phyloP scores from a whole-genome alignment of 2,113 vertebrate genomes.

The Chitala chitala region DNA sequence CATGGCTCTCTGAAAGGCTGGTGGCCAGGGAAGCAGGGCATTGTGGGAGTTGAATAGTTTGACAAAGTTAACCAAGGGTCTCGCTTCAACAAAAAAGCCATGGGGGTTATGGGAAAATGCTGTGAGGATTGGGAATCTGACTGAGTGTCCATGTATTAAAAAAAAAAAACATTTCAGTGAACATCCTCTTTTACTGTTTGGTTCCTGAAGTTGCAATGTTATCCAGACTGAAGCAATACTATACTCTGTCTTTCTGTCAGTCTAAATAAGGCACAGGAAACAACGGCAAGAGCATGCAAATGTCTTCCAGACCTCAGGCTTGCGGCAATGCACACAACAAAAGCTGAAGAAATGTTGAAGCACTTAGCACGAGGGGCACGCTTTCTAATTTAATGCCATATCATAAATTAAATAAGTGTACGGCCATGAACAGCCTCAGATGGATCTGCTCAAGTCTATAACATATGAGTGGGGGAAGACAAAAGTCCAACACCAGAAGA shows the following conservation, averaged over 20 bases:
- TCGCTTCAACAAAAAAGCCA: neutral
- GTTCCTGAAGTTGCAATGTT: neutral
- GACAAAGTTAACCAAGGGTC: neutral
- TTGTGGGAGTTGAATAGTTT: slow-evolving; percentile 45
- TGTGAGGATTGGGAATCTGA: neutral
- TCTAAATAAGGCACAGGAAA: neutral
- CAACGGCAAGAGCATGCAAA: neutral
- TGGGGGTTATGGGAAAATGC: neutral
- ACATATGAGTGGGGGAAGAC: too few species aligned
- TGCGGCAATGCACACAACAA: too few species aligned
- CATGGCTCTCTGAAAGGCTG: slow-evolving; percentile 39
- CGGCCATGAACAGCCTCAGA: neutral
- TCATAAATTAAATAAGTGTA: neutral
- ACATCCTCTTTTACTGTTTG: neutral
- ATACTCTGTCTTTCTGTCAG: neutral
- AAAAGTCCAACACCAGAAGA: too few species aligned
- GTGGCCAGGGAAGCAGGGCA: slow-evolving; percentile 33
- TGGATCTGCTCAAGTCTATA: too few species aligned
- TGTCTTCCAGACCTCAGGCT: too few species aligned
- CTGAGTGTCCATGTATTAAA: too few species aligned
- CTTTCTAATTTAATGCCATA: neutral
- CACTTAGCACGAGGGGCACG: neutral
- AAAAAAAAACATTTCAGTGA: too few species aligned
- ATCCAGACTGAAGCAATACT: neutral
- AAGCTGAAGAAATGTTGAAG: too few species aligned